These are phyloP conservation scores for Drosophila ezoana DNA, from an alignment of 2,888 invertebrate genomes.

Conservation along the genomic window DNA sequence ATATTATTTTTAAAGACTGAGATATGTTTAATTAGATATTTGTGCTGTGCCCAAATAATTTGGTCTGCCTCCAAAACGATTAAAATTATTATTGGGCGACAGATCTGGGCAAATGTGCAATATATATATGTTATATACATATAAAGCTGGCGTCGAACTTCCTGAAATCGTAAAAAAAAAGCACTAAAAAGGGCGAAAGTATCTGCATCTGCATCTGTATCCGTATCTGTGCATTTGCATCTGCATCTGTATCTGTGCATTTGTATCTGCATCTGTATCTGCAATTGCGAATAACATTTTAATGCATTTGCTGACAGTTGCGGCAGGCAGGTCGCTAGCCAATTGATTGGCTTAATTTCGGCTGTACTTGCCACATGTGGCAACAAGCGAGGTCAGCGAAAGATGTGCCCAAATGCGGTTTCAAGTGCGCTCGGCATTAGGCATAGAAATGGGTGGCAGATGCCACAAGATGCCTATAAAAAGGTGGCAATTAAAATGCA, in stretches of 20 bases:
- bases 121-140: background rate
- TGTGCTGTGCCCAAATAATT: too few species aligned
- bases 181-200: slow-evolving; percentile 25
- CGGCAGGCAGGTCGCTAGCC: slow-evolving; percentile 19
- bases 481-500: slow-evolving; percentile 11
- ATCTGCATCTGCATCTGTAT: slow-evolving; percentile 19
- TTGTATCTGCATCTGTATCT: slow-evolving; percentile 14
- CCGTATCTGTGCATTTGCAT: background rate
- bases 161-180: slow-evolving; percentile 71
- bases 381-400: slow-evolving; percentile 14
- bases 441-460: slow-evolving; percentile 35
- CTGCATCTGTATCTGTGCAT: background rate
- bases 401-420: slow-evolving; percentile 10
- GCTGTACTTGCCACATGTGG: slow-evolving; percentile 24
- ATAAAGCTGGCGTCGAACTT: slow-evolving; percentile 60
- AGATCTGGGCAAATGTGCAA: slow-evolving; percentile 1
- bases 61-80: background rate
- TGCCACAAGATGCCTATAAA: slow-evolving; percentile 3
- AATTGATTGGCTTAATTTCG: slow-evolving; percentile 66
- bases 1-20: background rate
- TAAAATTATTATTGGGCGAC: background rate
- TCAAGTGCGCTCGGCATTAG: slow-evolving; percentile 56
- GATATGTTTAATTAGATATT: background rate
- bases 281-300: slow-evolving; percentile 67
- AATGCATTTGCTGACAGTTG: slow-evolving; percentile 72